Percentiles rank a stretch among this genome's conserved stretches.
phyloP scores from a whole-genome alignment of 1,140 invertebrate genomes.

The Coenobita brevimanus region DNA sequence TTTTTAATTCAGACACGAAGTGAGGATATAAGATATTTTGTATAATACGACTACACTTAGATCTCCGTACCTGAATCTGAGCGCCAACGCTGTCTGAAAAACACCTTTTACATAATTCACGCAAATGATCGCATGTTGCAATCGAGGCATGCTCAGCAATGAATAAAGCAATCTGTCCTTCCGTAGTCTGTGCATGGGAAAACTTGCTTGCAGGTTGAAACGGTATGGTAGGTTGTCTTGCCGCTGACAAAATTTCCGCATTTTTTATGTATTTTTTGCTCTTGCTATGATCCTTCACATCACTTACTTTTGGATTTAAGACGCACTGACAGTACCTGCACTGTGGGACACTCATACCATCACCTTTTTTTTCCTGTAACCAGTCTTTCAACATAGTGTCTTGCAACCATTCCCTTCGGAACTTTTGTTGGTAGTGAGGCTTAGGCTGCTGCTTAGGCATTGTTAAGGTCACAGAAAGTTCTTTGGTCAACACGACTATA shows the following conservation, averaged over 20 bases:
- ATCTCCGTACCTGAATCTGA: slow-evolving; percentile 1
- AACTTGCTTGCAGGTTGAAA: slow-evolving; percentile 20
- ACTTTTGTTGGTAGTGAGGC: not conserved
- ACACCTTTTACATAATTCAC: slow-evolving; percentile 17
- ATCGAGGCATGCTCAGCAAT: slow-evolving; percentile 20
- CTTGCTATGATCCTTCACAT: slow-evolving; percentile 6
- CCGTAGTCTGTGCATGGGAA: not conserved
- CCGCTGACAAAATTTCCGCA: not conserved
- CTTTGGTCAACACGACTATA: no score
- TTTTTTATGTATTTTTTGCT: slow-evolving; percentile 21
- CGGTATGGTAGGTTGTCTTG: slow-evolving; percentile 24
- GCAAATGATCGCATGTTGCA: slow-evolving; percentile 16
- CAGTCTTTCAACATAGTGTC: slow-evolving; percentile 5
- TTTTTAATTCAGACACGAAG: slow-evolving; percentile 6
- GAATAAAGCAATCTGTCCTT: slow-evolving; percentile 2
- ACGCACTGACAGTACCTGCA: slow-evolving; percentile 10
- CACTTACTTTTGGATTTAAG: slow-evolving; percentile 13
- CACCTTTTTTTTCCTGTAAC: slow-evolving; percentile 15
- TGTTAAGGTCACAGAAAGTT: no score
- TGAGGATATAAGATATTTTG: slow-evolving; percentile 3
- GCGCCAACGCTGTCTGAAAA: slow-evolving; percentile 16
- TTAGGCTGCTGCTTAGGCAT: not conserved
- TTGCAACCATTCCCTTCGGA: slow-evolving; percentile 3
- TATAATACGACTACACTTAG: slow-evolving; percentile 18
- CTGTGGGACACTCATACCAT: slow-evolving; percentile 14